Evolutionary conservation across 1,140 invertebrate species (phyloP).

Genomic region (Zaprionus inermis): DNA sequence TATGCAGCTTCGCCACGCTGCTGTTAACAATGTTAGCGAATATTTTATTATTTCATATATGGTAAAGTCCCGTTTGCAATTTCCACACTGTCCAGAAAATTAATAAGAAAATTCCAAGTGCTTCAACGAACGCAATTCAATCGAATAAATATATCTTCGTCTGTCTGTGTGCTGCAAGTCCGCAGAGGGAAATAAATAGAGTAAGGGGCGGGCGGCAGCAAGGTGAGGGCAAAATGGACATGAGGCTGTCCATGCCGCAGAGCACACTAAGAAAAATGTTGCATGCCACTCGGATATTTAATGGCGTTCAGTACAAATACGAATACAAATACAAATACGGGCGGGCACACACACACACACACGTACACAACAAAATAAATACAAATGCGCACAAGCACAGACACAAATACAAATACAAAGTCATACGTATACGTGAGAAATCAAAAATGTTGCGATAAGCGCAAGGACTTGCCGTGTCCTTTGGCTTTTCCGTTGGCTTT

Average conservation of each 20-base stretch:
- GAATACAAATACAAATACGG: constrained; percentile 14
- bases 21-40: not conserved
- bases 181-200: constrained; percentile 36
- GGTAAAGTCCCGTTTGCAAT: constrained; percentile 14
- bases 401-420: constrained; percentile 46
- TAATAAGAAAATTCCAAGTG: constrained; percentile 45
- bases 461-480: constrained; percentile 36
- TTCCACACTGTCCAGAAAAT: constrained; percentile 17
- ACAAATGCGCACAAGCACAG: constrained; percentile 20
- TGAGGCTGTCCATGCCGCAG: constrained; percentile 41
- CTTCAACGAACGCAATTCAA: constrained; percentile 25
- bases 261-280: constrained; percentile 66
- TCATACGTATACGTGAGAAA: constrained; percentile 75
- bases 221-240: constrained; percentile 21
- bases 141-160: constrained; percentile 47
- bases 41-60: constrained; percentile 5
- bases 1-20: not conserved
- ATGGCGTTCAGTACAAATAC: constrained; percentile 68
- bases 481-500: constrained; percentile 17
- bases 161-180: constrained; percentile 28
- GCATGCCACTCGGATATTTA: constrained; percentile 78
- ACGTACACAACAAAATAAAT: constrained; percentile 50
- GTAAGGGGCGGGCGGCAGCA: not conserved
- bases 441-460: constrained; percentile 71
- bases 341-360: constrained; percentile 34